Conservation (phyloP, 2,888 invertebrate genomes). For the Acrocera orbiculus region DNA sequence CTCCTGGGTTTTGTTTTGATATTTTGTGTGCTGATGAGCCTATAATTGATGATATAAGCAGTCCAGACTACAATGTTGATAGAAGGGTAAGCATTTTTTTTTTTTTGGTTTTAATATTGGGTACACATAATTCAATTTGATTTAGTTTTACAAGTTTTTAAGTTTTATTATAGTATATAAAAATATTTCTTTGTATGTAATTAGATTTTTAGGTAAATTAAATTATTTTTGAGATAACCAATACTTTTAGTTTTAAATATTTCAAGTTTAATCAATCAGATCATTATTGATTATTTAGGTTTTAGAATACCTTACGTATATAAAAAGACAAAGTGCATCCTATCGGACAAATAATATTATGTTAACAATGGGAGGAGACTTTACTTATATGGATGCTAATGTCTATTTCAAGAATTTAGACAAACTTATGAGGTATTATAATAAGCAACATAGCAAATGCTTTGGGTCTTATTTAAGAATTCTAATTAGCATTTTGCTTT, state of each 20-base stretch:
- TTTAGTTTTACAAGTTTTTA: too few relatives aligned
- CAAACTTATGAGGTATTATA: slow-evolving; percentile 52
- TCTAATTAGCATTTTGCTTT: too few relatives aligned
- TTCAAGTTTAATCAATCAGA: too few relatives aligned
- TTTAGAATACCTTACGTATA: slow-evolving; percentile 38
- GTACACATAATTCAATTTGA: too few relatives aligned
- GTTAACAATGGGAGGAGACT: slow-evolving; percentile 84
- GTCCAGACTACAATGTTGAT: slow-evolving; percentile 71
- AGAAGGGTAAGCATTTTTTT: slow-evolving; percentile 43
- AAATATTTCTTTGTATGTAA: too few relatives aligned
- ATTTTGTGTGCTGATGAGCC: slow-evolving; percentile 67
- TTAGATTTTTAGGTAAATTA: too few relatives aligned
- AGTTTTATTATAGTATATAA: too few relatives aligned
- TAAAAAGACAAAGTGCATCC: slow-evolving; percentile 35
- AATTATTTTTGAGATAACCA: too few relatives aligned
- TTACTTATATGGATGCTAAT: slow-evolving; percentile 66
- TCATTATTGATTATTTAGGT: slow-evolving; percentile 30
- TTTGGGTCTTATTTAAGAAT: too few relatives aligned
- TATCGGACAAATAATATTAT: slow-evolving; percentile 58
- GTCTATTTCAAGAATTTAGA: slow-evolving; percentile 73
- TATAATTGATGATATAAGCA: slow-evolving; percentile 62
- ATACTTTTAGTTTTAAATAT: too few relatives aligned
- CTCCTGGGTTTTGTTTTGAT: slow-evolving; percentile 87
- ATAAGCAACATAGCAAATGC: too few relatives aligned
- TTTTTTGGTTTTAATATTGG: too few relatives aligned